Conservation (phyloP, 2,113 vertebrate genomes). For the Cyprinodon variegatus region DNA sequence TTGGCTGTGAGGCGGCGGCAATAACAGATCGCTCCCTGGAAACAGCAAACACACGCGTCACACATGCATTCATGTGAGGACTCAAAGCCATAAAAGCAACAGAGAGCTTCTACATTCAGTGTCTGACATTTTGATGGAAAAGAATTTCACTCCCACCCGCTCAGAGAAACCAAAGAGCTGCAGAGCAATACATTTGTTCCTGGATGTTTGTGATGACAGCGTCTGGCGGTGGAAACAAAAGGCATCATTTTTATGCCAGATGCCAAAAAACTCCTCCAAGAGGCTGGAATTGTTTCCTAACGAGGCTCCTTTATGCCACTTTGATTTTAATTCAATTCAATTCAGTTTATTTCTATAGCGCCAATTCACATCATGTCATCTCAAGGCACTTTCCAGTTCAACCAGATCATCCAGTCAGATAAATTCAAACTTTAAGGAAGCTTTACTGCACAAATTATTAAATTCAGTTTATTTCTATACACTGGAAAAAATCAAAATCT, state of each 20-base stretch:
- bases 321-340: background rate
- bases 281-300: background rate
- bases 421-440: too few species aligned
- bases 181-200: slow-evolving; percentile 38
- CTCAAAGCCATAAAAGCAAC: slow-evolving; percentile 13
- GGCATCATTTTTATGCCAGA: slow-evolving; percentile 27
- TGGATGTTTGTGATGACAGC: slow-evolving; percentile 44
- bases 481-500: too few species aligned
- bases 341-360: too few species aligned
- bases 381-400: too few species aligned
- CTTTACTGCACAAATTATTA: too few species aligned
- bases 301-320: slow-evolving; percentile 11
- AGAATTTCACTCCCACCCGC: slow-evolving; percentile 32
- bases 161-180: slow-evolving; percentile 8
- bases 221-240: slow-evolving; percentile 27
- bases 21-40: slow-evolving; percentile 65
- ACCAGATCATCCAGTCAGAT: too few species aligned
- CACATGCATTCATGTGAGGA: slow-evolving; percentile 31
- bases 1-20: slow-evolving; percentile 55
- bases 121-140: slow-evolving; percentile 20
- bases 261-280: background rate
- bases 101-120: slow-evolving; percentile 9
- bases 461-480: too few species aligned
- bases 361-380: too few species aligned
- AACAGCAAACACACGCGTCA: slow-evolving; percentile 63